Conservation (phyloP, 2,888 invertebrate genomes). For the Allacma fusca region DNA sequence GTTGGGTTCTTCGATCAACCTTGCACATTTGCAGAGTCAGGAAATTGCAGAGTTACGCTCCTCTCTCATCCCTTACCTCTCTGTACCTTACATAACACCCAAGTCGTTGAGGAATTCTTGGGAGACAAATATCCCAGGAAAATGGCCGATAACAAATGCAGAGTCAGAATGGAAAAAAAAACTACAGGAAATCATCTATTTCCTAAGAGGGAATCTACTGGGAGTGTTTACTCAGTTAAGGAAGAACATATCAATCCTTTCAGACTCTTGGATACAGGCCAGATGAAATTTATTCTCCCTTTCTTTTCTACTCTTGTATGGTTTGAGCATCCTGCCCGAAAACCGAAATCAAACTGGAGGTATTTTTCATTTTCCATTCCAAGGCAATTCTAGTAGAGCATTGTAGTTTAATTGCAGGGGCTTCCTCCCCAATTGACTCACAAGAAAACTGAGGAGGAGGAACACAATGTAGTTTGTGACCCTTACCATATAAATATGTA, state of each 20-base stretch:
- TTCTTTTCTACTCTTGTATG: not conserved
- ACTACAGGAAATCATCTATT: constrained; percentile 37
- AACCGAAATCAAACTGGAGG: not conserved
- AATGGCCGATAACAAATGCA: too few relatives aligned
- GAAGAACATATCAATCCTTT: constrained; percentile 39
- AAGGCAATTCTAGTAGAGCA: too few relatives aligned
- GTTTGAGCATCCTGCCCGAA: not conserved
- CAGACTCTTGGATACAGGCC: constrained; percentile 35
- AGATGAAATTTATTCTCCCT: constrained; percentile 33
- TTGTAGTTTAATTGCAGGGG: too few relatives aligned
- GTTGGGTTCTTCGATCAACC: too few relatives aligned
- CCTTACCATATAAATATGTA: too few relatives aligned
- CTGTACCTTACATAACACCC: too few relatives aligned
- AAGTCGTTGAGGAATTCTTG: not conserved
- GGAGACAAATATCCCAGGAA: not conserved
- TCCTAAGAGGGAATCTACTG: constrained; percentile 25
- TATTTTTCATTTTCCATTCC: constrained; percentile 10
- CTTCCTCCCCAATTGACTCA: too few relatives aligned
- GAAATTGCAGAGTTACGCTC: too few relatives aligned
- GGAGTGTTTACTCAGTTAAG: constrained; percentile 23
- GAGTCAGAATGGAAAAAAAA: not conserved
- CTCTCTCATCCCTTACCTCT: too few relatives aligned
- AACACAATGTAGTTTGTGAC: too few relatives aligned
- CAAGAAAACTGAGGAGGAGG: too few relatives aligned
- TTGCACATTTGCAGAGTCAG: too few relatives aligned